Evolutionary conservation across 2,888 invertebrate genomes (phyloP), one percentile per base, ranked within the genome.

Genomic region (Spisula solida): DNA sequence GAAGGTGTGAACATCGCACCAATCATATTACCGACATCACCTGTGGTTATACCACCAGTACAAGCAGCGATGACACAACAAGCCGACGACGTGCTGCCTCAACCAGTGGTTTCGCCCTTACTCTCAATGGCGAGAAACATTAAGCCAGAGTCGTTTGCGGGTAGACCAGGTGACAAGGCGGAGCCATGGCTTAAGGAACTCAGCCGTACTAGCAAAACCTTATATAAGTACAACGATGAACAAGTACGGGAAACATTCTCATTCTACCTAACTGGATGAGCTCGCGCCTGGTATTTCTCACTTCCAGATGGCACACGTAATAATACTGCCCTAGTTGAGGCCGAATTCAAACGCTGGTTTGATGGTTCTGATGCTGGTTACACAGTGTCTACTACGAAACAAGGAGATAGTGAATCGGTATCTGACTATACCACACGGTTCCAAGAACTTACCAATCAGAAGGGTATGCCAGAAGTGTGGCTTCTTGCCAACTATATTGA

Each of bases 181-280:
- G 47, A 25, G 47, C 47, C 10, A 29, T 86, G 86, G 86, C 16
- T 66, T 0, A 75, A 79, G 55, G 41, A 25, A 0, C 80, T 70
- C 60, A 48, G 55, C n/a, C 56, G n/a, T 41, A 18, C 56, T 1
- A 81, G 86, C 48, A 86, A 66, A 20, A 25, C 56, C 18, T 0
- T 86, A 34, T 86, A 86, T 29, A 41, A 60, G 8, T 66, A 80
- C 48, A 66, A 34, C 31, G 81, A 86, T 14, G 47, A 60, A 2
- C 20, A 34, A 66, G 81, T 86, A 31, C n/a, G 29, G 48, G 47
- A 55, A 25, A 60, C 81, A 8, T 86, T 86, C 31, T 48, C 81
- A 16, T 87, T 82, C 34, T 70, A 82, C n/a, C 25, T 87, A 48
- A 87, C 81, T n/a, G 86, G 75, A 79, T 82, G 82, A 31, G 86